Base-by-base conservation (phyloP, 2,888 invertebrate species). In the Actias luna region DNA sequence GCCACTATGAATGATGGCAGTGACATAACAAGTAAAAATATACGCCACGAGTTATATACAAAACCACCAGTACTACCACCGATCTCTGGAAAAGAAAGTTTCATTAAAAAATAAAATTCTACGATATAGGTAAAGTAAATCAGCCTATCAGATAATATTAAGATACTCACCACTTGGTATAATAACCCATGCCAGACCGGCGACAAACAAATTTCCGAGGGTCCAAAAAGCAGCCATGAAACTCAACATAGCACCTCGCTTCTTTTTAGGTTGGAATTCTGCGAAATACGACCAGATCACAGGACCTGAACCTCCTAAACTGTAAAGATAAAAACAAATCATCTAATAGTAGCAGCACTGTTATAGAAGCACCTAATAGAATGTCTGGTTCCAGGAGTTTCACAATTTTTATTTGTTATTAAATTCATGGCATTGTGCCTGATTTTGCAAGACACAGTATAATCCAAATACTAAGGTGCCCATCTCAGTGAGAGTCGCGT, bases 171-270 rank as follows among this genome's bases (percentile, higher is more conserved):
- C 88, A 74, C 94, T 94, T 71, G 96, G 96, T 68, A 96, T 96
- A 75, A 96, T 95, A 68, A 95, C 92, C 95, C 96, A 95, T 68
- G 96, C 96, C 70, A 95, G 87, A 83, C 98, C 97, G 73, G 98
- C 98, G 64, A 98, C 98, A 80, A 98, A 96, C 71, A 98, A 93
- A 85, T 98, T 98, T 71, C 98, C 98, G 75, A 98, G 94, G 64
- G 98, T 98, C 98, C 98, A 98, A 88, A 98, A 98, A 61, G 98
- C 98, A 65, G 98, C 98, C 96, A 98, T 97, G 84, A 97, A 97
- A 76, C 97, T 97, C 74, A 98, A 93, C 98, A 98, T 98, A 62
- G 97, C 96, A 61, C 98, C 98, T 73, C 98, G 94, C 83, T 96
- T 97, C 73, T 96, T 94, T 89, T 97, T 97, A 64, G 98, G 98